phyloP scores from a whole-genome alignment of 2,113 vertebrate species.

The Mus musculus region GRCm39 chr10:119778501-119779000 shows the following conservation, averaged over 20 bases:
- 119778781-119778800: slow-evolving; percentile 99
- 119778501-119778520: neutral
- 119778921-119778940: neutral
- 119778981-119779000: neutral
- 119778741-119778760: slow-evolving; percentile 53
- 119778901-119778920: slow-evolving; percentile 59
- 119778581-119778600: neutral
- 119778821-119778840: slow-evolving; percentile 97
- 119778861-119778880: slow-evolving; percentile 62
- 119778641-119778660: neutral
- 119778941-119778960: neutral
- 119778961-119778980: slow-evolving; percentile 16
- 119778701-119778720: slow-evolving; percentile 57
- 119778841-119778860: slow-evolving; percentile 90
- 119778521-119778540: neutral
- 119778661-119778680: neutral
- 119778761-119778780: slow-evolving; percentile 94
- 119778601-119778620: neutral
- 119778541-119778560: neutral
- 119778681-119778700: slow-evolving; percentile 60
- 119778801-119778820: slow-evolving; percentile 96
- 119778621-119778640: neutral
- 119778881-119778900: slow-evolving; percentile 68
- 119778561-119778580: neutral
- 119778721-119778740: slow-evolving; percentile 50